Base-by-base conservation (phyloP, 37 sponge, comb jelly and placozoan genomes). In the Geodia barretti region DNA sequence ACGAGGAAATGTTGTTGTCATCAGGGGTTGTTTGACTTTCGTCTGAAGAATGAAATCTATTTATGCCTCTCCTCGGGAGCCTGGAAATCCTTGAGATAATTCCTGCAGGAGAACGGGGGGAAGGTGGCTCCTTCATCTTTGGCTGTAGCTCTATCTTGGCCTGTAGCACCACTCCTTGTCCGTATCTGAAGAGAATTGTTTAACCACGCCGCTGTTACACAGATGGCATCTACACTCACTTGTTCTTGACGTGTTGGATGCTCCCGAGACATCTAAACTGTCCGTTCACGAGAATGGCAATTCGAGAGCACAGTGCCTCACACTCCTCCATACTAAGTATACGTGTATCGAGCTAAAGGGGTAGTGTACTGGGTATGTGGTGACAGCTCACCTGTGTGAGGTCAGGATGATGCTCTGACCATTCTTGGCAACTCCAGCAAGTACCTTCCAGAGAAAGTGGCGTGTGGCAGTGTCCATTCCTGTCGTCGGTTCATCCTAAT, bases 251-350 rank as follows among this genome's bases (percentile, higher is more conserved):
- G 58, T 98, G 98, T 61, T 98, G 98, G 23, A 87, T 85, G 65
- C 98, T 93, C 8, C 98, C 98, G 17, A 98, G 85, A 79, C 98
- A 95, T 74, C 93, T 95, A 88, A 98, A 98, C 30, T 68, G 42
- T 59, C 98, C 99, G 74, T 98, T 98, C 47, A 96, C 96, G 91
- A 96, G 93, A 83, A 96, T 96, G 65, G 93, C 95, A 36, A 98
- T 72, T 31, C 95, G 59, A 37, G 92, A 96, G 43, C 99, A 98
- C 74, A 98, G 85, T 70, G 99, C 99, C 76, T 98, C 99, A 90
- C 99, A 98, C 82, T 98, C 99, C 79, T 98, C 97, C 97, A 98
- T 98, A 69, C 92, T 92, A 72, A n/a, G n/a, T n/a, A n/a, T n/a
- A n/a, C n/a, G n/a, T n/a, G n/a, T n/a, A n/a, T n/a, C n/a, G n/a